Percentiles rank a stretch among this genome's conserved stretches.
Conservation (phyloP, 2,888 invertebrate genomes). For the Trichopria drosophilae region DNA sequence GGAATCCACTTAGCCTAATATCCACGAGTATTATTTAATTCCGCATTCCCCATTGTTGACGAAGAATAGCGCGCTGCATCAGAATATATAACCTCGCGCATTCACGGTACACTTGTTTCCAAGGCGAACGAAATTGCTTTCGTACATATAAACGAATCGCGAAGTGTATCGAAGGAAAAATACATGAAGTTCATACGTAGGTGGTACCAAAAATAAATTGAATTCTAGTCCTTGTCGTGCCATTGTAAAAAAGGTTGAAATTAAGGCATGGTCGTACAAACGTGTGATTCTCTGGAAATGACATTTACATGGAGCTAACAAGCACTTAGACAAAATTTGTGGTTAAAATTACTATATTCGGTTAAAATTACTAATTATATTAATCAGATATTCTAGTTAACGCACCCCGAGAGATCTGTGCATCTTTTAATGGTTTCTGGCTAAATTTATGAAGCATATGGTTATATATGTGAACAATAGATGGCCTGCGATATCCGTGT, state of each 20-base stretch:
- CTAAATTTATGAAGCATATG: too few species aligned
- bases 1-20: constrained; percentile 43
- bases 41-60: constrained; percentile 26
- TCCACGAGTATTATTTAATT: constrained; percentile 38
- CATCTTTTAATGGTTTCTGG: too few species aligned
- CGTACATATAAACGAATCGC: constrained; percentile 2
- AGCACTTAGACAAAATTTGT: too few species aligned
- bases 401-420: too few species aligned
- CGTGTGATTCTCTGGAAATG: too few species aligned
- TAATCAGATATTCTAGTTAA: too few species aligned
- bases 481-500: too few species aligned
- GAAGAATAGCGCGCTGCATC: constrained; percentile 24
- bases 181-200: neutral
- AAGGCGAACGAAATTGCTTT: constrained; percentile 28
- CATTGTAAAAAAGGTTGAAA: neutral
- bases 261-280: too few species aligned
- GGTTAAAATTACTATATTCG: too few species aligned
- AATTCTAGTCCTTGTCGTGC: neutral
- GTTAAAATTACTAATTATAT: too few species aligned
- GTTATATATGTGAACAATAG: too few species aligned
- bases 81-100: constrained; percentile 28
- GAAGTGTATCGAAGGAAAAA: neutral
- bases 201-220: neutral
- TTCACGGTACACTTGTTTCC: constrained; percentile 30
- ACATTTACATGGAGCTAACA: too few species aligned